Evolutionary conservation across 1,140 invertebrate genomes (phyloP), one percentile per base, ranked within the genome.

Genomic region (Aphelenchoides avenae): DNA sequence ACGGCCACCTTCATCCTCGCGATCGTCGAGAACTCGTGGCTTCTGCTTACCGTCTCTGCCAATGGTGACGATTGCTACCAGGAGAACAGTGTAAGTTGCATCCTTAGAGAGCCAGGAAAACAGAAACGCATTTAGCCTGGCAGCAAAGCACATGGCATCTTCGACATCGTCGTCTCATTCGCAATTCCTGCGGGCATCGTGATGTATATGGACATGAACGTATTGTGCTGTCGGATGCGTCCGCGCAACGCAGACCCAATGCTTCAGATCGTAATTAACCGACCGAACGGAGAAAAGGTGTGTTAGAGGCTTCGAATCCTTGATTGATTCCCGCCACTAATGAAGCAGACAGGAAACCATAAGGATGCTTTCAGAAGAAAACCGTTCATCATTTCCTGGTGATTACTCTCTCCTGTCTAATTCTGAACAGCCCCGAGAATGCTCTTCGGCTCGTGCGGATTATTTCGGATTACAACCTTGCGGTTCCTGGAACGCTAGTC

Each of bases 241-340:
- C 59, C 36, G 34, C 30, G 30, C 30, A 20, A 13, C n/a, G 20
- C 51, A 5, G 61, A 63, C 37, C 61, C 61, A 13, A 67, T 63
- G 64, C 62, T 63, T 13, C 63, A 63, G 37, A 66, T 63, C 33
- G 61, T 63, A 7, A 63, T 63, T 11, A 63, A 63, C 51, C 62
- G 61, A 6, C 61, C 61, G 29, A 50, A 24, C 27, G 18, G 15
- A 11, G 61, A 63, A 42, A 61, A 27, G 30, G 57, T 61, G 40
- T 44, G 57, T 61, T 11, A 40, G 29, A 27, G 24, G 29, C 31
- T 36, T 58, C 15, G 15, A 36, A 60, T 15, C 24, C 15, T 61
- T 61, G 9, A 22, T 55, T 55, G n/a, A n/a, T n/a, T n/a, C n/a
- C n/a, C n/a, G n/a, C n/a, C n/a, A n/a, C n/a, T n/a, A n/a, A n/a